Evolutionary conservation across 2,888 invertebrate genomes (phyloP), one percentile per base, ranked within the genome.

Genomic region (Chromoteleia sp.): DNA sequence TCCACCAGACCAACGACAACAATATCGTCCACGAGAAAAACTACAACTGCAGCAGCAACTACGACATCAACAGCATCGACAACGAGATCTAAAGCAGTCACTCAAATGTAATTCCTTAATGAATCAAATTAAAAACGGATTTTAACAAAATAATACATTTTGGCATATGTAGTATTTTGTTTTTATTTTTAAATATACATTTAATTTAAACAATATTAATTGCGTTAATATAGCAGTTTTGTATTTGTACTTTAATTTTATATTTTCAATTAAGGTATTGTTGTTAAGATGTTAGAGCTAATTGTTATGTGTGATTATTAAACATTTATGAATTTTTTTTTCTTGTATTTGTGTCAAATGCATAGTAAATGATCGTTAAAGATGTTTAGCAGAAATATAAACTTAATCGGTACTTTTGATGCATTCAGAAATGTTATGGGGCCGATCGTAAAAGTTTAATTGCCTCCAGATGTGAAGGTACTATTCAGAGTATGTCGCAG

Each of bases 1-100:
- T 85, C 56, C 89, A 86, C 79, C 85, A 63, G 70, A 21, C 78
- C 78, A 6, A 58, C 70, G 7, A 45, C 77, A 8, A 4, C 30
- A 33, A 14, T 12, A 12, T 2, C 12, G 2, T 3, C 39, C 12
- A 39, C 39, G 6, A 39, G 12, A 39, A 6, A 6, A 33, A 33
- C 33, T 8, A 41, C 39, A 10, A 14, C 39, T 14, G 14, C 5
- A 68, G 65, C 74, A 14, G 30, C 67, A 12, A 2, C 56, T 1
- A 52, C 58, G 8, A 45, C 85, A 7, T 63, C 25, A 79, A 83
- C 85, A 19, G 81, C 3, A 12, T 6, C 63, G 30, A 52, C 33
- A 48, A 30, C 8, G 4, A 14, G 14, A 12, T 4, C 39, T 41
- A 41, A 48, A 21, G 21, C 21, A n/a, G n/a, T 17, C 25, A 48